Percentiles rank a stretch among this genome's conserved stretches.
Conservation (phyloP, 2,888 invertebrate genomes). For the Myathropa florea region DNA sequence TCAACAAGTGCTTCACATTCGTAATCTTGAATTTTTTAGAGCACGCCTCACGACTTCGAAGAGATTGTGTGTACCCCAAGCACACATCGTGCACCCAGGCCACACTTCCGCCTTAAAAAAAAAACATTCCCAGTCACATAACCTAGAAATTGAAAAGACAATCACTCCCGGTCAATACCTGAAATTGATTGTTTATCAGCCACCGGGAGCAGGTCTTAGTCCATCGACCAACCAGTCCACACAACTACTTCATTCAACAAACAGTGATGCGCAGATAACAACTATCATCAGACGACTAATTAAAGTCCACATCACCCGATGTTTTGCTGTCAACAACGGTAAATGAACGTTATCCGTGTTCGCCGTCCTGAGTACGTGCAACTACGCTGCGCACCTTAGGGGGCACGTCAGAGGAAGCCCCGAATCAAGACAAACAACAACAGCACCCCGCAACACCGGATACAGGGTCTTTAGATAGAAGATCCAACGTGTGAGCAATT, state of each 20-base stretch:
- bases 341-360: too few species aligned
- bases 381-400: background rate
- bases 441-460: background rate
- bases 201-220: background rate
- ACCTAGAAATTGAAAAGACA: background rate
- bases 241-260: background rate
- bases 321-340: background rate
- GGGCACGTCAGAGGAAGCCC: background rate
- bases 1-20: background rate
- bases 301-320: conserved; percentile 1
- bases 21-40: background rate
- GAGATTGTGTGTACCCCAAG: background rate
- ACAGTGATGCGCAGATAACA: conserved; percentile 13
- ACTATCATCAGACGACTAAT: conserved; percentile 7
- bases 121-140: background rate
- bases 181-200: background rate
- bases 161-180: background rate
- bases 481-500: background rate
- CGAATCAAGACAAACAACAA: background rate
- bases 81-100: background rate
- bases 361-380: background rate
- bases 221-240: conserved; percentile 6
- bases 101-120: background rate
- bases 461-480: background rate
- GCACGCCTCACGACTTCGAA: background rate